phyloP scores from a whole-genome alignment of 2,888 invertebrate genomes.

The Drosophila pullipes region DNA sequence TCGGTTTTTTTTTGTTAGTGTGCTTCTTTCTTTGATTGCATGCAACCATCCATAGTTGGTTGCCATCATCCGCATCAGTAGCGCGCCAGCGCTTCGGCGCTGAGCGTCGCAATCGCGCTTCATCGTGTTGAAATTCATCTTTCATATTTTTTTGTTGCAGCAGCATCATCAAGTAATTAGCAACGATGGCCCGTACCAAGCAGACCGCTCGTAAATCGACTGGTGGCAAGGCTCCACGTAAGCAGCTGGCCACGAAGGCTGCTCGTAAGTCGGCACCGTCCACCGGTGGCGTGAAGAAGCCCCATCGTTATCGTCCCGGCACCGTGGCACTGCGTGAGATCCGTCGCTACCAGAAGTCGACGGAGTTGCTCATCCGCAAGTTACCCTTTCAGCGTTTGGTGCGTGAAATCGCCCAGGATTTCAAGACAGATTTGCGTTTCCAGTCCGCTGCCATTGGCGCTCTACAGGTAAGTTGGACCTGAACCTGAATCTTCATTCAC shows the following conservation, averaged over 20 bases:
- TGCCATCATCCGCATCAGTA: conserved; percentile 43
- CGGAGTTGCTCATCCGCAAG: conserved; percentile 97
- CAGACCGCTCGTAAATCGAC: conserved; percentile 99
- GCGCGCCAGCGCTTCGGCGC: conserved; percentile 67
- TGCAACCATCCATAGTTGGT: conserved; percentile 16
- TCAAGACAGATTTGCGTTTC: conserved; percentile 98
- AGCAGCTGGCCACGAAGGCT: conserved; percentile 97
- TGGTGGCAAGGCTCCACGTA: conserved; percentile 98
- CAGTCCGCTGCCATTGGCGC: conserved; percentile 98
- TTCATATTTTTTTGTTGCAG: conserved; percentile 2
- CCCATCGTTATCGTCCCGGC: conserved; percentile 98
- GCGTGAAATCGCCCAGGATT: conserved; percentile 98
- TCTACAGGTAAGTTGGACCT: conserved; percentile 89
- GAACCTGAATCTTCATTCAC: background rate
- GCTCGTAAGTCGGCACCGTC: conserved; percentile 97
- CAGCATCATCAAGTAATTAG: conserved; percentile 2
- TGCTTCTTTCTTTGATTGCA: conserved; percentile 25
- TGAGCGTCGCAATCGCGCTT: conserved; percentile 46
- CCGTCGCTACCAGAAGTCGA: conserved; percentile 98
- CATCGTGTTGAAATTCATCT: background rate
- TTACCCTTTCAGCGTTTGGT: conserved; percentile 98
- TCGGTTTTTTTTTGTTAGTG: conserved; percentile 17
- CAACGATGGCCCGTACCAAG: conserved; percentile 97
- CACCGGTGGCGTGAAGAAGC: conserved; percentile 98
- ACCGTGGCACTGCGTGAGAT: conserved; percentile 99